Conservation (phyloP, 2,113 vertebrate genomes). For the Melanotaenia duboulayi region DNA sequence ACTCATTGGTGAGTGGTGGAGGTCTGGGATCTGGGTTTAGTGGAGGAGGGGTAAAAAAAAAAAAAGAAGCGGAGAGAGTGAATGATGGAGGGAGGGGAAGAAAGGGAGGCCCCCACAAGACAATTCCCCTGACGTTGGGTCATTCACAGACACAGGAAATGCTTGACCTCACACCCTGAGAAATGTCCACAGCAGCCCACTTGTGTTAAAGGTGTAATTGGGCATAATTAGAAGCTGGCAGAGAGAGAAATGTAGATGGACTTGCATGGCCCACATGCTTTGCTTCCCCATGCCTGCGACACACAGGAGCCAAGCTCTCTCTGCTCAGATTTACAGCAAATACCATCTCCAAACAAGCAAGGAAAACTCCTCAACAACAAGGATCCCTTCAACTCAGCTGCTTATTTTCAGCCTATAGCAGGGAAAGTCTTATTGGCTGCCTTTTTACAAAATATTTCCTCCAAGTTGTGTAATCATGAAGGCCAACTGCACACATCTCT, state of each 20-base stretch:
- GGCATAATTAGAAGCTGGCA: constrained; percentile 82
- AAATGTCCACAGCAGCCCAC: constrained; percentile 79
- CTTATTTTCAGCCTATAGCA: constrained; percentile 14
- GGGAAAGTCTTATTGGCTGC: constrained; percentile 5
- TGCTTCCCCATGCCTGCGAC: constrained; percentile 50
- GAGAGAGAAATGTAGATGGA: constrained; percentile 65
- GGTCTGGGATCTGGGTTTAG: constrained; percentile 62
- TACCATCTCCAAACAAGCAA: constrained; percentile 59
- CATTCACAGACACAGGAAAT: constrained; percentile 83
- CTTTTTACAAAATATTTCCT: constrained; percentile 11
- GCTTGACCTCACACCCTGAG: constrained; percentile 83
- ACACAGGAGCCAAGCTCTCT: constrained; percentile 61
- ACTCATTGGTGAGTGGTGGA: constrained; percentile 64
- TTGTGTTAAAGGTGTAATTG: constrained; percentile 85
- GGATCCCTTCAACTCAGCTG: constrained; percentile 61
- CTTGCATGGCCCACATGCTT: constrained; percentile 64
- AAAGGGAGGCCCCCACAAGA: constrained; percentile 63
- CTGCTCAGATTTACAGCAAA: constrained; percentile 70
- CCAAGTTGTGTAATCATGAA: constrained; percentile 11
- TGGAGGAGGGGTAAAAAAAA: constrained; percentile 69
- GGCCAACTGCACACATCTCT: constrained; percentile 4
- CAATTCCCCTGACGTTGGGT: constrained; percentile 75
- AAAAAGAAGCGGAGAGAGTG: constrained; percentile 55
- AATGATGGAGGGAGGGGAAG: constrained; percentile 63
- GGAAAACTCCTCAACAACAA: constrained; percentile 61